These are phyloP conservation scores for Choristoneura rosaceana DNA, from an alignment of 2,888 invertebrate species.

Conservation along the genomic window DNA sequence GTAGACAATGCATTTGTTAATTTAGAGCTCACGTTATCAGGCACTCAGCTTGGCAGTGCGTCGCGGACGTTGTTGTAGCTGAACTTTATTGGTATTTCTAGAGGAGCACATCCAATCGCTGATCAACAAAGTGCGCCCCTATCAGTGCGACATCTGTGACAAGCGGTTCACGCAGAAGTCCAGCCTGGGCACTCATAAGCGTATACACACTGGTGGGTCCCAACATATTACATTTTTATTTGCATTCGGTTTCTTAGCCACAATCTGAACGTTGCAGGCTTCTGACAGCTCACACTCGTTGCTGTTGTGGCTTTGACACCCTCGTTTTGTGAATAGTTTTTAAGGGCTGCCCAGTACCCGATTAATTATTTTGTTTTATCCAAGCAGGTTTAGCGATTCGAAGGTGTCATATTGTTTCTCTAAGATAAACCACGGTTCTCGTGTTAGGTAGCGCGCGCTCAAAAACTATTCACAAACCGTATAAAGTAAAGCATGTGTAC, in stretches of 20 bases:
- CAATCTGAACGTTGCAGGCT: constrained; percentile 60
- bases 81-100: constrained; percentile 85
- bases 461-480: constrained; percentile 86
- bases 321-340: constrained; percentile 84
- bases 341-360: constrained; percentile 76
- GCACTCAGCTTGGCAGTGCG: constrained; percentile 68
- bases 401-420: constrained; percentile 55
- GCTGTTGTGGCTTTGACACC: constrained; percentile 81
- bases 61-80: constrained; percentile 79
- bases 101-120: constrained; percentile 87
- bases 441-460: constrained; percentile 78
- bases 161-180: constrained; percentile 94
- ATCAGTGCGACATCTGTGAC: constrained; percentile 91
- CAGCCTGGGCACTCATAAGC: constrained; percentile 92
- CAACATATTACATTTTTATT: constrained; percentile 78
- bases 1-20: constrained; percentile 78
- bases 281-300: constrained; percentile 51
- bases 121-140: constrained; percentile 87
- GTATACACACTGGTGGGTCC: constrained; percentile 90
- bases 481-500: constrained; percentile 82
- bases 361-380: constrained; percentile 45
- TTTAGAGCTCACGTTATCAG: constrained; percentile 78
- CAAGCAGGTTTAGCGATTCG: constrained; percentile 65
- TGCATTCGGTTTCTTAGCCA: constrained; percentile 79
- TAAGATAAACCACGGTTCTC: constrained; percentile 43